Percentiles rank a stretch among this genome's conserved stretches.
These are phyloP conservation scores for Oxyruncus cristatus DNA, from an alignment of 2,113 vertebrate species.

Conservation along the genomic window DNA sequence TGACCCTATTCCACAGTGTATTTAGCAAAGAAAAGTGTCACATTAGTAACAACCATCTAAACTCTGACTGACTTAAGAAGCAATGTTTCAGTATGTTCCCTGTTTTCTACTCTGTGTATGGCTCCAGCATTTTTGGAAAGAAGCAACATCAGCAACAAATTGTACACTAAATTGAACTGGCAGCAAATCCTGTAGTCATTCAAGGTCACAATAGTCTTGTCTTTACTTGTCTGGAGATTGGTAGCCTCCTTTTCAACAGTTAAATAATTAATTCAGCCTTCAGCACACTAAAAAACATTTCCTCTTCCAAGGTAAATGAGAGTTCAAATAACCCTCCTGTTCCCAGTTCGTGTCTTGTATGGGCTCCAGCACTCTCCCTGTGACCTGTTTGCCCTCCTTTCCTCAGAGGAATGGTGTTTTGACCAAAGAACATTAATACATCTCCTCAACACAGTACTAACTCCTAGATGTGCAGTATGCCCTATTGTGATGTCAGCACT, in stretches of 20 bases:
- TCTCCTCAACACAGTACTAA: neutral
- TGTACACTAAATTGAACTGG: slow-evolving; percentile 19
- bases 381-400: neutral
- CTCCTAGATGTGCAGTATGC: neutral
- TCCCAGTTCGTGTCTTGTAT: neutral
- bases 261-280: slow-evolving; percentile 36
- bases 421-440: neutral
- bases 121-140: slow-evolving; percentile 22
- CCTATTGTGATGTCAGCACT: neutral
- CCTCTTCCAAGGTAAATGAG: slow-evolving; percentile 13
- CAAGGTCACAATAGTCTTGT: slow-evolving; percentile 25
- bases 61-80: neutral
- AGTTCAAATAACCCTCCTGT: neutral
- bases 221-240: slow-evolving; percentile 19
- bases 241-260: slow-evolving; percentile 20
- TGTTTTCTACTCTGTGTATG: neutral
- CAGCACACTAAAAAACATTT: slow-evolving; percentile 11
- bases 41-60: neutral
- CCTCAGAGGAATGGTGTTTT: neutral
- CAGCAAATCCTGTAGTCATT: slow-evolving; percentile 50
- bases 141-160: slow-evolving; percentile 31
- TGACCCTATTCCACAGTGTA: neutral
- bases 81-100: neutral
- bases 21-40: neutral
- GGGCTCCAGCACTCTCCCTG: neutral